Base-by-base conservation (phyloP, 1,140 invertebrate species). In the Antheraea mylitta region DNA sequence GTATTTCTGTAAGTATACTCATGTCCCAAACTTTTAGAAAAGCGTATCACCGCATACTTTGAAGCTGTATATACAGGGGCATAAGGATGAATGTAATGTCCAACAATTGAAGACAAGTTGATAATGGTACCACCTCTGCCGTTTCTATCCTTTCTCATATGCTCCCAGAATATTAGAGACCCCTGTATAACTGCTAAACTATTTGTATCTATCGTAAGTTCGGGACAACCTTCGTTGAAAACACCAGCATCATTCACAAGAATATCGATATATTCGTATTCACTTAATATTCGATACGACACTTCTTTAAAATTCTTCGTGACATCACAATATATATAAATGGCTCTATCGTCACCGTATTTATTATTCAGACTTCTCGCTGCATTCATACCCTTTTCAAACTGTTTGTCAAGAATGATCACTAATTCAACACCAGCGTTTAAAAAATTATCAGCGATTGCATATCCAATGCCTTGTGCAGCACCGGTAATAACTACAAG, bases 71-170 rank as follows among this genome's bases (percentile, higher is more conserved):
- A 64, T 38, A 38, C 16, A 16, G 13, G 36, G 7, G 13, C 9
- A 13, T 38, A 45, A 7, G 63, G 63, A 42, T 45, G 30, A 7
- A n/a, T 64, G n/a, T 16, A 16, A 18, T 18, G 6, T 3, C 36
- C 36, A 18, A 11, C 16, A 18, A 64, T 38, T 8, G 63, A 64
- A 38, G 36, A 22, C 38, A 64, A 13, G 36, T 64, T 64, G 11
- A 64, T 64, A 18, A 64, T 64, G 16, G 36, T 38, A 36, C 63
- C 63, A 36, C 63, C 63, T n/a, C 9, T 45, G 10, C 63, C 63
- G 7, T 38, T 38, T 18, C 38, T 42, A 38, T 38, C 37, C 38
- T 64, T 64, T n/a, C 36, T 64, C 63, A 64, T 64, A 36, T 18
- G 16, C 7, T 64, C 18, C 16, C 10, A 18, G 38, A 45, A 38